phyloP scores from a whole-genome alignment of 1,140 invertebrate genomes.

The Drosophila repleta region DNA sequence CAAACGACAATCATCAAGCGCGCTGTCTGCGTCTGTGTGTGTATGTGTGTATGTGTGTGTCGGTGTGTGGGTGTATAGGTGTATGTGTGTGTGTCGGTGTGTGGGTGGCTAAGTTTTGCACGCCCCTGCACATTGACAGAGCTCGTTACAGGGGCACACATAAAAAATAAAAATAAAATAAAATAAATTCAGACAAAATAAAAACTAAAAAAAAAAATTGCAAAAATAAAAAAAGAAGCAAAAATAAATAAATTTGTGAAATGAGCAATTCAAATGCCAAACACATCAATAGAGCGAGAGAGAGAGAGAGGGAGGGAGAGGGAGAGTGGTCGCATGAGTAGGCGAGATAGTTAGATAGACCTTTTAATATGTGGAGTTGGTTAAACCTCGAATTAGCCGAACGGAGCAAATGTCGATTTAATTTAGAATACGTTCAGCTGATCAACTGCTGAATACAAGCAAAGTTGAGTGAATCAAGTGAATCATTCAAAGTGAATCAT shows the following conservation, averaged over 20 bases:
- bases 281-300: conserved; percentile 12
- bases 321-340: not conserved
- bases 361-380: too few species aligned
- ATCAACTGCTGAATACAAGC: not conserved
- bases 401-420: not conserved
- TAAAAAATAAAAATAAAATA: conserved; percentile 28
- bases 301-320: not conserved
- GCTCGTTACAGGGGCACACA: conserved; percentile 33
- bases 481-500: not conserved
- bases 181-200: not conserved
- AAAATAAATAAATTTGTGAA: conserved; percentile 42
- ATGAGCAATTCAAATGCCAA: conserved; percentile 44
- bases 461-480: not conserved
- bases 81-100: conserved; percentile 21
- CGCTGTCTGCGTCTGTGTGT: conserved; percentile 27
- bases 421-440: not conserved
- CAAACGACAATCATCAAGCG: conserved; percentile 61
- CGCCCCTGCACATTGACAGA: conserved; percentile 48
- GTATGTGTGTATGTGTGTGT: conserved; percentile 22
- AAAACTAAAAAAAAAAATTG: conserved; percentile 14
- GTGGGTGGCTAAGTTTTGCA: conserved; percentile 40
- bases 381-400: too few species aligned
- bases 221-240: conserved; percentile 16
- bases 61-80: conserved; percentile 11
- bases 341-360: not conserved